Evolutionary conservation across 2,888 invertebrate species (phyloP), one percentile per base, ranked within the genome.

Genomic region (Adela reaumurella): DNA sequence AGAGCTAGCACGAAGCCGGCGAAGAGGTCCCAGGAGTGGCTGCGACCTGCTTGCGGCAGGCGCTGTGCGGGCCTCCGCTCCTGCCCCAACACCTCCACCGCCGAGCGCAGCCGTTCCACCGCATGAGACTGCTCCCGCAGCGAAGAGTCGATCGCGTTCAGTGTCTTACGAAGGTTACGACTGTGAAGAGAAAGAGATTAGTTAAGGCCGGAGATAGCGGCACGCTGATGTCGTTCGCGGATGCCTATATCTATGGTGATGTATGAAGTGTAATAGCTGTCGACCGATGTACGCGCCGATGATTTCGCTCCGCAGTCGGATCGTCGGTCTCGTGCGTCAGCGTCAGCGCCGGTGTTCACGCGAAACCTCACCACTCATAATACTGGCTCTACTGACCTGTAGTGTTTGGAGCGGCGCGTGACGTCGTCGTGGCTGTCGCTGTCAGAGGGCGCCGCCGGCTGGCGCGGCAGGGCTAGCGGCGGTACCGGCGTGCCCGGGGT

Each of bases 61-160:
- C 51, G 56, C 0, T 58, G 47, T 1, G 54, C 53, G 2, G 64
- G 52, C n/a, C 68, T 67, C 0, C 56, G 55, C 3, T 68, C 68
- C 4, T 54, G 55, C 3, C 11, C 14, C 0, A 77, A 51, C 0
- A 56, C 45, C 2, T 73, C 72, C 0, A 78, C 66, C 0, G 62
- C 64, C 18, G 58, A 67, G 0, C 67, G 57, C 0, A 78, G 56
- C 0, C 70, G 55, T 16, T 76, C 73, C 24, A 84, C 63, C 11
- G 82, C 81, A 2, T 62, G 49, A 0, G 77, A 67, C 50, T 84
- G 83, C 1, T 80, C 78, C n/a, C 81, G 68, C 2, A 84, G 58
- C 0, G 79, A 64, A 1, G 65, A 55, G 56, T 82, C 83, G 8
- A 84, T 70, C 19, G 78, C 70, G 17, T 67, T 65, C 0, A 84